phyloP scores from a whole-genome alignment of 2,888 invertebrate genomes.

The Cephus nigrinus region DNA sequence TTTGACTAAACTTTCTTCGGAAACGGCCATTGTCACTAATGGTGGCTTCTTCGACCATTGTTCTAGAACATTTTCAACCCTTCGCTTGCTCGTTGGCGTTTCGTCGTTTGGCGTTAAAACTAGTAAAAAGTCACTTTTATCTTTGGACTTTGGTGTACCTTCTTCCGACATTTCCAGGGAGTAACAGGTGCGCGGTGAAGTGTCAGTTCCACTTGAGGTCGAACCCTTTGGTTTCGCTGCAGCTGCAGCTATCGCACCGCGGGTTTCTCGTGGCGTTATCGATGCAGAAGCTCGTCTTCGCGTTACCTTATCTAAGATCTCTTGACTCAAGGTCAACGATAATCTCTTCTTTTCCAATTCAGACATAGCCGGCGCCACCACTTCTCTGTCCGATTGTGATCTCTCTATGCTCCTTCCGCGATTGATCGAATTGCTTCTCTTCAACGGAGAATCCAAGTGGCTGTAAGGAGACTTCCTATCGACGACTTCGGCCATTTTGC shows the following conservation, averaged over 20 bases:
- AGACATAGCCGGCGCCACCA: slow-evolving; percentile 57
- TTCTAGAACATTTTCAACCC: slow-evolving; percentile 63
- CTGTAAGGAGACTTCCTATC: slow-evolving; percentile 13
- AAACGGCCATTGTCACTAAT: slow-evolving; percentile 41
- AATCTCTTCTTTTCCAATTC: slow-evolving; percentile 80
- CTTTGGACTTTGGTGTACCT: slow-evolving; percentile 32
- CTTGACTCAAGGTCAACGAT: slow-evolving; percentile 79
- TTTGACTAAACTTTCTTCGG: slow-evolving; percentile 39
- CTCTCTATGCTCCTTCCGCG: slow-evolving; percentile 45
- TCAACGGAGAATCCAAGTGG: slow-evolving; percentile 29
- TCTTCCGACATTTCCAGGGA: slow-evolving; percentile 66
- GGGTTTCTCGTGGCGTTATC: slow-evolving; percentile 53
- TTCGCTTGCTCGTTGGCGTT: slow-evolving; percentile 46
- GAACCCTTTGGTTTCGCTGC: slow-evolving; percentile 37
- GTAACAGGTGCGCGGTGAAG: slow-evolving; percentile 67
- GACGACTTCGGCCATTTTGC: slow-evolving; percentile 14
- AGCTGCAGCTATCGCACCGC: slow-evolving; percentile 63
- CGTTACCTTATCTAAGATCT: slow-evolving; percentile 75
- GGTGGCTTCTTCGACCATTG: slow-evolving; percentile 67
- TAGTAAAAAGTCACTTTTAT: slow-evolving; percentile 65
- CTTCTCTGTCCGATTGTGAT: slow-evolving; percentile 36
- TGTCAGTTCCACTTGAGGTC: slow-evolving; percentile 25
- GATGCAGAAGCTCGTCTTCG: slow-evolving; percentile 59
- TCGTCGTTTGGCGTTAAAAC: slow-evolving; percentile 64
- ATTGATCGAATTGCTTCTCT: slow-evolving; percentile 53